Conservation (phyloP, 2,113 vertebrate genomes). For the Notiomystis cincta region DNA sequence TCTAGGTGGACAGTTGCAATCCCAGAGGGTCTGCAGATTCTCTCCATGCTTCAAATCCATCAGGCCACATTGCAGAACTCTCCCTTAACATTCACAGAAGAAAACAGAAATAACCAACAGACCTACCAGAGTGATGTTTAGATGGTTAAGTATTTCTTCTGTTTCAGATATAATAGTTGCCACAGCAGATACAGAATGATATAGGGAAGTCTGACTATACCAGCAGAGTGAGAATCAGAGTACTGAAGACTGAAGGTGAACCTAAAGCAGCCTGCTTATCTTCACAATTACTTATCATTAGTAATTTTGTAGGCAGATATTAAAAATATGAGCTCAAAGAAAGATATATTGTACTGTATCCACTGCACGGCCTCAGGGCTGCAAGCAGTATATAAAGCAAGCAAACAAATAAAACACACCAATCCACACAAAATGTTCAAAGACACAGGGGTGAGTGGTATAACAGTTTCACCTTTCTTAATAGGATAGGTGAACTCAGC, state of each 20-base stretch:
- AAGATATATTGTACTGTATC: background rate
- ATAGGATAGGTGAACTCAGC: background rate
- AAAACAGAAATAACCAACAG: background rate
- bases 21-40: background rate
- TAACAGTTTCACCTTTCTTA: background rate
- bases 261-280: background rate
- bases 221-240: background rate
- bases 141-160: background rate
- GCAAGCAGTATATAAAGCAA: background rate
- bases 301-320: background rate
- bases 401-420: background rate
- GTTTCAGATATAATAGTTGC: background rate
- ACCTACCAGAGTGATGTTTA: background rate
- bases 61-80: background rate
- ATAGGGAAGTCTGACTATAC: background rate
- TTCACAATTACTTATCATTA: background rate
- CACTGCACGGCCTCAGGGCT: background rate
- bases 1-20: background rate
- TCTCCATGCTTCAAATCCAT: background rate
- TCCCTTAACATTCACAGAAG: background rate
- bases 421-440: background rate
- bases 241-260: background rate
- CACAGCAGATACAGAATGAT: background rate
- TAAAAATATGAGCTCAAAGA: background rate
- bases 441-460: background rate